Evolutionary conservation across 2,113 vertebrate species (phyloP), one percentile per base, ranked within the genome.

Genomic region (Campylomormyrus tamandua): DNA sequence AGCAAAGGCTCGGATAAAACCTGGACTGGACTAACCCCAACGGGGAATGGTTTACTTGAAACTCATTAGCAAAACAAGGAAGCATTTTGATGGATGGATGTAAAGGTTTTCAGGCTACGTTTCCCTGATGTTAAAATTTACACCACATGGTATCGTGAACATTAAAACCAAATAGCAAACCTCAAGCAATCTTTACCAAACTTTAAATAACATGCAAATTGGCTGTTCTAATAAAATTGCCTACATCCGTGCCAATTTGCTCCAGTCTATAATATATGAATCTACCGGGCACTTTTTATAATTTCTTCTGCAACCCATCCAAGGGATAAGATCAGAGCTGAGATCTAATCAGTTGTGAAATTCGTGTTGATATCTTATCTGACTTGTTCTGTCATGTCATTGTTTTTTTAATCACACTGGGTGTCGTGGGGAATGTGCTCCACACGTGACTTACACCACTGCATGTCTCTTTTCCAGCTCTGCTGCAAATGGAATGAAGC

Each of bases 1-100:
- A 87, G 49, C 49, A 49, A 48, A 31, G 83, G 17, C 50, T 35
- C 90, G 52, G 87, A 90, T 92, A 92, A 90, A 91, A 48, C 45
- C 35, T 89, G 70, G 88, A 45, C 46, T 87, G 84, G 87, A 84
- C 39, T 58, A 9, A 91, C 74, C 90, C 90, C 87, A 74, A 49
- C 24, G 52, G 52, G 86, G 90, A 45, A 56, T 53, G 31, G 74
- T 89, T 31, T 89, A 89, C 83, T 70, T 89, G 66, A 11, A 90
- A 49, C 87, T 88, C 74, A 90, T 89, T 46, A 83, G 66, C 66
- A 35, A 50, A 31, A 10, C n/a, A 39, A 62, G 90, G 84, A 39
- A 86, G 27, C 58, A n/a, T 13, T 74, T 19, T 19, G 62, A 70
- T 70, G 1, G 62, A 70, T 70, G n/a, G 10, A 4, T 27, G 62